These are phyloP conservation scores for Leucoraja erinaceus DNA, from an alignment of 2,113 vertebrate species.

Conservation along the genomic window DNA sequence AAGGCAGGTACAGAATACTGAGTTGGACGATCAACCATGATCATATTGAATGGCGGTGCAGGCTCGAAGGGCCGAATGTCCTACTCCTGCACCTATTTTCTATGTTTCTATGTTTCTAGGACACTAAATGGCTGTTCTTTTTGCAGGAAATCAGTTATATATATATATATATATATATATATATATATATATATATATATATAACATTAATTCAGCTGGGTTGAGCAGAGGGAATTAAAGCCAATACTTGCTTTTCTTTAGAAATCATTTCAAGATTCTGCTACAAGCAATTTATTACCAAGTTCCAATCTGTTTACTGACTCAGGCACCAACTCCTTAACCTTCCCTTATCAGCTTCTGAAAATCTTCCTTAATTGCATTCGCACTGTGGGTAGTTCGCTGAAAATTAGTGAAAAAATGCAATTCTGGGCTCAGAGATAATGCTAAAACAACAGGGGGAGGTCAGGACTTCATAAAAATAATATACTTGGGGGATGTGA, in stretches of 20 bases:
- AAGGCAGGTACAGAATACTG: too few relatives aligned
- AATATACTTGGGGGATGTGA: background rate
- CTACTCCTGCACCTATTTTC: too few relatives aligned
- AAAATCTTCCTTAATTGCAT: background rate
- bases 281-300: background rate
- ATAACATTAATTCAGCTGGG: background rate
- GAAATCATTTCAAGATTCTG: slow-evolving; percentile 1
- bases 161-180: too few relatives aligned
- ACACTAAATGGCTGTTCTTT: background rate
- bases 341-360: background rate
- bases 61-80: too few relatives aligned
- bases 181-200: too few relatives aligned
- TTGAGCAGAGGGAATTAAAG: background rate
- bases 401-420: slow-evolving; percentile 15
- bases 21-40: too few relatives aligned
- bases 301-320: background rate
- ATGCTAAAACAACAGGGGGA: background rate
- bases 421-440: background rate
- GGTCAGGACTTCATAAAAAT: background rate
- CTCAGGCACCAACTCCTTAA: background rate
- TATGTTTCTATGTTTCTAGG: too few relatives aligned
- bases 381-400: background rate
- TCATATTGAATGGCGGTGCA: too few relatives aligned
- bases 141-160: slow-evolving; percentile 9
- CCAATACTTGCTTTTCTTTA: background rate